Conservation (phyloP, 30 jellyfish, hydroid and myxozoan species). For the Morbakka virulenta region DNA sequence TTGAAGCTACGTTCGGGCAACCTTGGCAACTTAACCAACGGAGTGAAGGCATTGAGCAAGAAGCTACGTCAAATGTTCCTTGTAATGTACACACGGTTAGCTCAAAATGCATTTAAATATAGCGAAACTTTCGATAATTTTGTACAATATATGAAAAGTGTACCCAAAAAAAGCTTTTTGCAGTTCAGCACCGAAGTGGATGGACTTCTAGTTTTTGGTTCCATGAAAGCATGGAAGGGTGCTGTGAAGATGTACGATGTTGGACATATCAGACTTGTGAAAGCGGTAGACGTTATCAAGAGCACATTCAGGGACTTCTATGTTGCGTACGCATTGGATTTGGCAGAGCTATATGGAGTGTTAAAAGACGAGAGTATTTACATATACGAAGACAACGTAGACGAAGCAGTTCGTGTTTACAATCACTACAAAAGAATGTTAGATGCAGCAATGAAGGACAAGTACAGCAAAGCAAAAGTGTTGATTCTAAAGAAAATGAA, state of each 20-base stretch:
- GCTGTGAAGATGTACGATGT: neutral
- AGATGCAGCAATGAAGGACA: conserved; percentile 38
- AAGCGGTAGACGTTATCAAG: neutral
- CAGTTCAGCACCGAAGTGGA: conserved; percentile 59
- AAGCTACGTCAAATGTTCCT: neutral
- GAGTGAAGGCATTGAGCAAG: conserved; percentile 4
- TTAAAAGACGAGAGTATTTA: conserved; percentile 38
- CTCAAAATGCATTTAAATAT: neutral
- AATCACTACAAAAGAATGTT: conserved; percentile 62
- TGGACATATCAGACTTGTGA: neutral
- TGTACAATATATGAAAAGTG: conserved; percentile 38
- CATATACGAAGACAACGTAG: conserved; percentile 71
- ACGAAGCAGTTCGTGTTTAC: conserved; percentile 45
- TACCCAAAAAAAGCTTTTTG: conserved; percentile 85
- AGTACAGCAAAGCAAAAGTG: conserved; percentile 21
- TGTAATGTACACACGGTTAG: neutral
- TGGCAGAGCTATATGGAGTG: conserved; percentile 10
- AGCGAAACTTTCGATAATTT: neutral
- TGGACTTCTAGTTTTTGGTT: conserved; percentile 6
- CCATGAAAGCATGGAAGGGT: neutral
- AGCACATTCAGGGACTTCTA: conserved; percentile 6
- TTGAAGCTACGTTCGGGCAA: conserved; percentile 45
- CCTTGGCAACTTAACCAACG: conserved; percentile 42
- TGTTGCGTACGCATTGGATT: conserved; percentile 20
- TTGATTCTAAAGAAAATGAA: neutral